phyloP scores from a whole-genome alignment of 64 coral and sea anemone genomes.

The Cladopsammia gracilis region DNA sequence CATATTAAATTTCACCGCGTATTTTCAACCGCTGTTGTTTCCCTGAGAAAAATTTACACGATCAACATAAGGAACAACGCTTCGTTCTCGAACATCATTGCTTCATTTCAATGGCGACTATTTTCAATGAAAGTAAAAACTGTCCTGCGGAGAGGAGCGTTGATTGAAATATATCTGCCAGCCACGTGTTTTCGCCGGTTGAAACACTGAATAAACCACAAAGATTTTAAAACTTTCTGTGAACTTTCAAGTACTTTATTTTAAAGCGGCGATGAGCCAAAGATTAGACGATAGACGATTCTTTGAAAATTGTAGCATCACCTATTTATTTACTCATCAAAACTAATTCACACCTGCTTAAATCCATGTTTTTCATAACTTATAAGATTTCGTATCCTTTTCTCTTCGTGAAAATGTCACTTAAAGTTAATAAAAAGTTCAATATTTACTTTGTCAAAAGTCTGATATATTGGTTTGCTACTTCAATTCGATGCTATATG shows the following conservation, averaged over 20 bases:
- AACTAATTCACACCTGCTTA: neutral
- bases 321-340: neutral
- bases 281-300: neutral
- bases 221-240: too few species aligned
- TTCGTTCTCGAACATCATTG: neutral
- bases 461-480: too few species aligned
- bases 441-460: too few species aligned
- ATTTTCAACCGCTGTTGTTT: neutral
- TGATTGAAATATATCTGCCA: neutral
- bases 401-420: neutral
- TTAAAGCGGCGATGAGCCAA: neutral
- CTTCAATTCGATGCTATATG: too few species aligned
- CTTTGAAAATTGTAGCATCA: neutral
- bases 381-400: neutral
- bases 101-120: neutral
- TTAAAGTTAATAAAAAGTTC: neutral
- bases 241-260: neutral
- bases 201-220: too few species aligned
- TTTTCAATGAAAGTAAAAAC: neutral
- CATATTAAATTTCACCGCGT: neutral
- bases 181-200: neutral
- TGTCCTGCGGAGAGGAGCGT: neutral
- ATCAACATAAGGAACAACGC: neutral
- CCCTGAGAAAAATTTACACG: neutral
- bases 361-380: neutral